Evolutionary conservation across 2,797 vertebrate species (phyloP).

Genomic region (Clarias pachynema): DNA sequence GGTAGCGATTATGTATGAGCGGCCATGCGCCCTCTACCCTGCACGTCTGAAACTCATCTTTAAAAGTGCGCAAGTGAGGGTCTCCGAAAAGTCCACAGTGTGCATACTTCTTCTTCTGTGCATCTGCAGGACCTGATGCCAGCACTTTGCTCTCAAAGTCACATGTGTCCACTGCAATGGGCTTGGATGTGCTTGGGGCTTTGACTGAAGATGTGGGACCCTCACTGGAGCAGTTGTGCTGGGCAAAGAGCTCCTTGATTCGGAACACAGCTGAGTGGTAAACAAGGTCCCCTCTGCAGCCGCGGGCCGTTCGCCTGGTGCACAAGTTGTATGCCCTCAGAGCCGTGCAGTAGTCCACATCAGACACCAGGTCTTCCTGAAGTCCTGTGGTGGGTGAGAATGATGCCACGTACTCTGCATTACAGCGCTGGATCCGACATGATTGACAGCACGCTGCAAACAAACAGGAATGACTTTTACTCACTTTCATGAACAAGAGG

Average conservation of each 20-base stretch:
- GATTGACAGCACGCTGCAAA: conserved; percentile 77
- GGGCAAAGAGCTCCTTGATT: conserved; percentile 82
- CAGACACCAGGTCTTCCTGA: conserved; percentile 71
- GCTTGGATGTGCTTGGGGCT: conserved; percentile 69
- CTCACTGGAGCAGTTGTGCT: conserved; percentile 83
- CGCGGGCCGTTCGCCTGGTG: conserved; percentile 76
- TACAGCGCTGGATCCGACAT: conserved; percentile 83
- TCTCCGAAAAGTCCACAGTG: conserved; percentile 86
- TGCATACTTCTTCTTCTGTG: conserved; percentile 76
- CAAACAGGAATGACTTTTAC: conserved; percentile 19
- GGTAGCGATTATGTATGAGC: conserved; percentile 81
- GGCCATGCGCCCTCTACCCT: conserved; percentile 85
- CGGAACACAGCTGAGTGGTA: conserved; percentile 81
- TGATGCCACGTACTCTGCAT: conserved; percentile 78
- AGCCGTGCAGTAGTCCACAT: conserved; percentile 81
- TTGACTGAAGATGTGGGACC: conserved; percentile 78
- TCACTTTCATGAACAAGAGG: background rate
- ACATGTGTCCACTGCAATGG: conserved; percentile 73
- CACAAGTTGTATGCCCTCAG: conserved; percentile 79
- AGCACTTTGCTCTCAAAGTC: conserved; percentile 75
- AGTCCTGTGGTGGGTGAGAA: conserved; percentile 76
- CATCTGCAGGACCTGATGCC: conserved; percentile 52
- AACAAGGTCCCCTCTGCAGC: conserved; percentile 80
- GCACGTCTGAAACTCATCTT: conserved; percentile 85
- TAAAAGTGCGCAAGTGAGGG: conserved; percentile 83